phyloP scores from a whole-genome alignment of 2,888 invertebrate genomes.

The Arenicola marina region DNA sequence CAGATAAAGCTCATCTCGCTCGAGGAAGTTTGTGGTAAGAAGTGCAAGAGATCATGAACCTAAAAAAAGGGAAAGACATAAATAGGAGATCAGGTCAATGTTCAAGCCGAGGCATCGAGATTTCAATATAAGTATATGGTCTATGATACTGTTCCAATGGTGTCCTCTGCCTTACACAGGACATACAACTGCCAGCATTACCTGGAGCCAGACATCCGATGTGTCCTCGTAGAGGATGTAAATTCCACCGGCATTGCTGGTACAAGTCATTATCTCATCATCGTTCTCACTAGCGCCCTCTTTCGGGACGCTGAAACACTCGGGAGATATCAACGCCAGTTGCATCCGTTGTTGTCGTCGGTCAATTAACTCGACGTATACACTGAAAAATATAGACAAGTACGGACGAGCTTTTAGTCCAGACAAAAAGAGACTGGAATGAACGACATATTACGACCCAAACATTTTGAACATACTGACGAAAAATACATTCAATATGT shows the following conservation, averaged over 20 bases:
- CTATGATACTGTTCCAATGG: not conserved
- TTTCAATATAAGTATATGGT: not conserved
- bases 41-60: constrained; percentile 83
- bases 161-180: not conserved
- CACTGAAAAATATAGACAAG: constrained; percentile 66
- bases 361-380: constrained; percentile 91
- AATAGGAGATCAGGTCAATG: not conserved
- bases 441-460: no score
- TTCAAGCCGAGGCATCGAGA: no score
- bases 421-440: no score
- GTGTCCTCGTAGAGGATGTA: constrained; percentile 65
- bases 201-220: constrained; percentile 89
- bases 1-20: constrained; percentile 74
- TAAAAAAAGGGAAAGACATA: constrained; percentile 38
- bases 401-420: no score
- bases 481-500: no score
- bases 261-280: constrained; percentile 10
- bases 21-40: constrained; percentile 69
- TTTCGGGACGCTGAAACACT: constrained; percentile 68
- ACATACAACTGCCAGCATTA: constrained; percentile 54
- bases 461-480: no score
- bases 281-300: constrained; percentile 1
- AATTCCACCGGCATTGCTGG: constrained; percentile 41
- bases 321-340: constrained; percentile 79
- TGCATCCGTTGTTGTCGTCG: constrained; percentile 84